A percentile compares a stretch with the other conserved stretches of the same genome.
phyloP scores from a whole-genome alignment of 1,140 invertebrate species.

The Lutraria rhynchaena region DNA sequence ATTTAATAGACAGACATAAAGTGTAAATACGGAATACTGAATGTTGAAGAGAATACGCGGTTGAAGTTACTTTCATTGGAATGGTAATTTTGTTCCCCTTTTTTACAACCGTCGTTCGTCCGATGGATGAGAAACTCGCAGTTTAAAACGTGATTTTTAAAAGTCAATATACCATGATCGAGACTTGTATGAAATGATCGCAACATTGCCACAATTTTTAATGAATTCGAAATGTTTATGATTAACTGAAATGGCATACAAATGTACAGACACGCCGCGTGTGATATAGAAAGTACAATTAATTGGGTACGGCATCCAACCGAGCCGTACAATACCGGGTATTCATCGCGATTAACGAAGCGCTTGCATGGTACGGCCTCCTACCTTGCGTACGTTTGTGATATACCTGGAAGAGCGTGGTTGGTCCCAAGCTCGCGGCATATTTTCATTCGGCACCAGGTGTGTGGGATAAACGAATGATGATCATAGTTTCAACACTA shows the following conservation, averaged over 20 bases:
- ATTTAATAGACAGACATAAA: conserved; percentile 52
- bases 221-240: conserved; percentile 42
- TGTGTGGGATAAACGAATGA: conserved; percentile 52
- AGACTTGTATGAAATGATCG: conserved; percentile 21
- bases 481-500: conserved; percentile 2
- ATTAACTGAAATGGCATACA: conserved; percentile 31
- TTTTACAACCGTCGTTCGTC: conserved; percentile 7
- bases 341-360: conserved; percentile 30
- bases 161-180: background rate
- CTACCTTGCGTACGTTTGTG: conserved; percentile 16
- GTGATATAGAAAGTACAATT: conserved; percentile 35
- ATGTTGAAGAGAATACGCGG: conserved; percentile 31
- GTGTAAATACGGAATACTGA: conserved; percentile 56
- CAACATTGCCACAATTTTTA: conserved; percentile 21
- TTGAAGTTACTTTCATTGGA: conserved; percentile 41
- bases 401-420: conserved; percentile 10
- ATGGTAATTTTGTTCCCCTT: conserved; percentile 23
- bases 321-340: conserved; percentile 20
- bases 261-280: conserved; percentile 17
- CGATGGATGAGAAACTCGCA: too few relatives aligned
- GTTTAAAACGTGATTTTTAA: too few relatives aligned
- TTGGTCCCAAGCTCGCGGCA: conserved; percentile 31
- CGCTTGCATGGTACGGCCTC: conserved; percentile 14
- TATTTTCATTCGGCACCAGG: conserved; percentile 15
- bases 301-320: conserved; percentile 38